phyloP scores from a whole-genome alignment of 2,797 vertebrate genomes.

The Gallinago nigripennis region DNA sequence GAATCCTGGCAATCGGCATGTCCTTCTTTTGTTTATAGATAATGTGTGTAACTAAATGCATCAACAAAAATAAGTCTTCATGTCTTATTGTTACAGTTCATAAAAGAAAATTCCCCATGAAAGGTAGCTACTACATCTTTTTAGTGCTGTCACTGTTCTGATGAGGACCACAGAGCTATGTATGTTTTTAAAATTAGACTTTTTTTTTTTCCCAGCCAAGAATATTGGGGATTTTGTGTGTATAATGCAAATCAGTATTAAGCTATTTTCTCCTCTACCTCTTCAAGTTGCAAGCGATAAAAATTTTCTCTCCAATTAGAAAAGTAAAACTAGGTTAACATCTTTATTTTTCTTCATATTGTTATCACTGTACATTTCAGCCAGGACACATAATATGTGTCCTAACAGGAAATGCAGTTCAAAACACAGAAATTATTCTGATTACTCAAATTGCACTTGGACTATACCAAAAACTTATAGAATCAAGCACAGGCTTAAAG shows the following conservation, averaged over 20 bases:
- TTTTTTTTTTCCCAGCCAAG: neutral
- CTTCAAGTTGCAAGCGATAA: neutral
- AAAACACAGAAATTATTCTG: conserved; percentile 1
- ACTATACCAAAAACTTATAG: neutral
- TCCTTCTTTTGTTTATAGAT: neutral
- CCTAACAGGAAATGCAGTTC: conserved; percentile 22
- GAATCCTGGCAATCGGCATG: neutral
- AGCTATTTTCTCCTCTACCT: neutral
- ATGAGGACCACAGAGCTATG: neutral
- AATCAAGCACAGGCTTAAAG: neutral
- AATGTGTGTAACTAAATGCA: neutral
- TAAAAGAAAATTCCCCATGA: neutral
- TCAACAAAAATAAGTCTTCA: neutral
- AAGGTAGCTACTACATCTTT: neutral
- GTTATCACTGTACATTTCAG: neutral
- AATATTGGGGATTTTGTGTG: neutral
- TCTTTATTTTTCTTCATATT: neutral
- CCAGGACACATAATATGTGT: neutral
- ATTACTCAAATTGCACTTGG: neutral
- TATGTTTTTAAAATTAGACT: neutral
- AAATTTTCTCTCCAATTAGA: neutral
- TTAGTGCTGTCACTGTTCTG: neutral
- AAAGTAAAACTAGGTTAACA: neutral
- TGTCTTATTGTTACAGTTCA: neutral
- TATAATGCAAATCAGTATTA: neutral